Base-by-base conservation (phyloP, 2,113 vertebrate species). In the Canis aureus region DNA sequence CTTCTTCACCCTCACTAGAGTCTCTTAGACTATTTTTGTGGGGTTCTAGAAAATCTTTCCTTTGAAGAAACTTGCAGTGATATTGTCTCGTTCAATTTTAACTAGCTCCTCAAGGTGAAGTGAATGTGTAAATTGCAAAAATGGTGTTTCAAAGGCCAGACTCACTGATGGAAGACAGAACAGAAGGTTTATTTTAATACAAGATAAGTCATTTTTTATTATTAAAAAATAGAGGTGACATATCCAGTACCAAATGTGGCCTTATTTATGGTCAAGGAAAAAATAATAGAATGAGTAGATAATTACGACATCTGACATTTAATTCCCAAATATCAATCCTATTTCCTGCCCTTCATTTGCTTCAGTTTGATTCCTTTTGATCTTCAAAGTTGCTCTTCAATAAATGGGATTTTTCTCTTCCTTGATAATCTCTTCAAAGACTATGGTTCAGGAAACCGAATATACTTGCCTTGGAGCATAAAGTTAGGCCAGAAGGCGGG, bases 381-480 rank as follows among this genome's bases (percentile, higher is more conserved):
- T 88, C 15, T 22, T 67, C 64, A 73, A 88, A 91, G 32, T 11
- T 62, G 23, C 27, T 66, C 11, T 94, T 85, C 32, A 9, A 19
- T 95, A 19, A 94, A 90, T 57, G 32, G 69, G 1, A 80, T 60
- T 88, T 78, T 95, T 57, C 15, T 15, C 9, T 67, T 88, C 13
- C 25, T 64, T 85, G 32, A 59, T 84, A 76, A 93, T 76, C 49
- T 90, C 32, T 92, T 74, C 59, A 86, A 85, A 96, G 55, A n/a
- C 13, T 60, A 11, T 62, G 38, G 19, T 57, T 10, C 29, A 76
- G 25, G 49, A 94, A 79, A 90, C 19, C 43, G 62, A 94, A 69
- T 32, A 15, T 2, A 83, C 43, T 90, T 53, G n/a, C 5, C 11
- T n/a, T 57, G 87, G 85, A 88, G 43, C 9, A 85, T 59, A 60